A percentile compares a stretch with the other conserved stretches of the same genome.
phyloP scores from a whole-genome alignment of 2,888 invertebrate genomes.

The Caenorhabditis parvicauda region DNA sequence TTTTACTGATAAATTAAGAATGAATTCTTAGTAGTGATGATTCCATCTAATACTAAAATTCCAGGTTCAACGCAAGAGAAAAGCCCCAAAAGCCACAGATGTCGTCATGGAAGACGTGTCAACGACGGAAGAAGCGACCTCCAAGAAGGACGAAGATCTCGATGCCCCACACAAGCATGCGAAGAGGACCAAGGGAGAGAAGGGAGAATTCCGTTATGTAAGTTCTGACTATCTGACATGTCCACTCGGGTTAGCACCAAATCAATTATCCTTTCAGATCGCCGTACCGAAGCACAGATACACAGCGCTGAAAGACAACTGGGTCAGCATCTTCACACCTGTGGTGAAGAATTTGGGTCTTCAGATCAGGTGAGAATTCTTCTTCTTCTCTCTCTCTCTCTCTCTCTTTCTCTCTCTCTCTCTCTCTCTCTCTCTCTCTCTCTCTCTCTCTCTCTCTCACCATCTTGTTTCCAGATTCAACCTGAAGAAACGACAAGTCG shows the following conservation, averaged over 20 bases:
- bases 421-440: not conserved
- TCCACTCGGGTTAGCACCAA: too few relatives aligned
- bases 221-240: too few relatives aligned
- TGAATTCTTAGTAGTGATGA: too few relatives aligned
- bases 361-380: too few relatives aligned
- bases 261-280: constrained; percentile 64
- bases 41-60: too few relatives aligned
- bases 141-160: constrained; percentile 9
- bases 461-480: constrained; percentile 80
- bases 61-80: constrained; percentile 44
- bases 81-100: constrained; percentile 20
- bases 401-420: not conserved
- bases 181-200: constrained; percentile 40
- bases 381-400: too few relatives aligned
- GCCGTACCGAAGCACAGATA: constrained; percentile 90
- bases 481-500: constrained; percentile 83
- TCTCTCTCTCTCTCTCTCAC: not conserved
- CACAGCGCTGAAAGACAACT: constrained; percentile 88
- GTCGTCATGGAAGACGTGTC: constrained; percentile 41
- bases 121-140: constrained; percentile 2
- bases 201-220: constrained; percentile 44
- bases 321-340: constrained; percentile 94
- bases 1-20: too few relatives aligned
- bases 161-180: constrained; percentile 13
- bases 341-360: constrained; percentile 90